Base-by-base conservation (phyloP, 1,140 invertebrate genomes). In the Drosophila trapezifrons region DNA sequence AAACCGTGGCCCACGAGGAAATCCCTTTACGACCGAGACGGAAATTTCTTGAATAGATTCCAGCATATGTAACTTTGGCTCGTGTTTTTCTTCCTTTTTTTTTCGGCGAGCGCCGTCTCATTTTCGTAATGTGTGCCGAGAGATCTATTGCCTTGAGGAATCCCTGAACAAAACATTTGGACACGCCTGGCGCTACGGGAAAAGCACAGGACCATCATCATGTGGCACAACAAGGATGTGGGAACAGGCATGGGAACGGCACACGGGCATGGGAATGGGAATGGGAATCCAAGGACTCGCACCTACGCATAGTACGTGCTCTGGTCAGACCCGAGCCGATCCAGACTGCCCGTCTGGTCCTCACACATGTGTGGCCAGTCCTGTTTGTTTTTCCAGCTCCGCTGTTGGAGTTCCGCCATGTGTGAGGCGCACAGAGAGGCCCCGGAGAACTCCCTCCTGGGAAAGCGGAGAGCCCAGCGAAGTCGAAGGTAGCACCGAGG, bases 121-220 rank as follows among this genome's bases (percentile, higher is more conserved):
- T 46, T 32, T 64, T 29, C 52, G 54, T 73, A 65, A 69, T 73
- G 81, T 84, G 76, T 67, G 65, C 38, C 13, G 49, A 10, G 62
- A 69, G 47, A 62, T 77, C 9, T 37, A 45, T 66, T 56, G 69
- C 81, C 75, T 79, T 87, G 76, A 73, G 83, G 78, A 89, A 80
- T 89, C 54, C 84, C 83, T 82, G 22, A 22, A 42, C 51, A 43
- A 40, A 69, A 67, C 62, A 47, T 27, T 71, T 67, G 56, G 62
- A 49, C 81, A 80, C 82, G 78, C 78, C 82, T 83, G 84, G 84
- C 84, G 84, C 84, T 89, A 90, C 77, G 84, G 84, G 84, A 80
- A 89, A 89, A 80, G 80, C 80, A 80, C 84, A 87, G 51, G 43
- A 43, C 37, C 32, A 37, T 65, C 49, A 81, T 79, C 85, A 85